Evolutionary conservation across 1,140 invertebrate genomes (phyloP), one percentile per base, ranked within the genome.

Genomic region (Samia ricini): DNA sequence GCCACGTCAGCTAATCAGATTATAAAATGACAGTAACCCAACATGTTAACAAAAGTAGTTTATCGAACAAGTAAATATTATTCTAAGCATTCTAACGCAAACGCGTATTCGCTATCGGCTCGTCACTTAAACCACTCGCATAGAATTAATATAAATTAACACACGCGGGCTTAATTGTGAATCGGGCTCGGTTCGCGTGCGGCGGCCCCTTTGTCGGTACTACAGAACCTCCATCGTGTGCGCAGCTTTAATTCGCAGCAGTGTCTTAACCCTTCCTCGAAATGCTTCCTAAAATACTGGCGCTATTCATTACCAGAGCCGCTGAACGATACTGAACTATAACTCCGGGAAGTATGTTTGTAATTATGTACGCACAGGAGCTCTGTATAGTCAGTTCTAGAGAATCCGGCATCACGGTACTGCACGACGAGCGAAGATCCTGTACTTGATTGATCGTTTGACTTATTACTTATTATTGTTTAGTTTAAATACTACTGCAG

Each of bases 141-240:
- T 70, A 71, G 75, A 83, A 87, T 89, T 89, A 88, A 85, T 87
- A 85, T 82, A 85, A 89, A 89, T 89, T 89, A 89, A 83, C 84
- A 86, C 87, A 88, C 83, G 78, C 87, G 77, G 80, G 74, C 81
- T 87, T 89, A 88, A 88, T 88, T 88, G 83, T 85, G 86, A 85
- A 84, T 85, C 85, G 82, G 76, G 83, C 75, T 77, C 74, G 76
- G 76, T 68, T 85, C 84, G 86, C 86, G 85, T 88, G 85, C 82
- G 84, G 85, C 83, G 81, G 80, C 66, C 60, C 71, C 84, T 89
- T 89, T 89, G 87, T 88, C 83, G 85, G 87, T 76, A 22, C 48
- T 66, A 72, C 64, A 67, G 69, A 72, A 61, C 64, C 66, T 63
- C 68, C 68, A 79, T 64, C 62, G 64, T 66, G 55, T 71, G 71